Conservation (phyloP, 2,888 invertebrate genomes). For the Bellardia bayeri region DNA sequence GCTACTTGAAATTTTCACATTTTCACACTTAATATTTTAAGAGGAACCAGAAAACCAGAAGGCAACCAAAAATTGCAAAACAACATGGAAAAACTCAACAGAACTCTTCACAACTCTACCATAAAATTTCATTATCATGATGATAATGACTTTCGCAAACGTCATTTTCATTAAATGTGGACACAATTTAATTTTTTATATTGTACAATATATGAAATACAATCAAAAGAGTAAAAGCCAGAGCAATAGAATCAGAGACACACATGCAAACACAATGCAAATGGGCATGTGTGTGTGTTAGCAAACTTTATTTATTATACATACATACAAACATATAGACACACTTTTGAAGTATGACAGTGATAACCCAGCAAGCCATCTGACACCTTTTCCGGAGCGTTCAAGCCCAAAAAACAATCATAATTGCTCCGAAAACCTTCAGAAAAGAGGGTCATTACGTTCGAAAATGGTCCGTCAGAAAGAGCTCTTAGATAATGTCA, state of each 20-base stretch:
- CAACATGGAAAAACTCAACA: not conserved
- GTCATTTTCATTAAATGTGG: constrained; percentile 37
- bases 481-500: too few species aligned
- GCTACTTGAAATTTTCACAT: constrained; percentile 63
- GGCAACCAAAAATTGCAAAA: constrained; percentile 24
- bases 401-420: too few species aligned
- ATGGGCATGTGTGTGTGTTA: not conserved
- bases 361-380: not conserved
- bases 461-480: too few species aligned
- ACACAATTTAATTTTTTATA: constrained; percentile 3
- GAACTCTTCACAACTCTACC: constrained; percentile 17
- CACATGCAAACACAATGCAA: too few species aligned
- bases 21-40: constrained; percentile 36
- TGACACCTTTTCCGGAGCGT: too few species aligned
- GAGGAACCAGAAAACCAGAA: constrained; percentile 24
- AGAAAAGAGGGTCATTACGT: too few species aligned
- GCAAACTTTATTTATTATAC: not conserved
- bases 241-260: not conserved
- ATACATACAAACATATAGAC: too few species aligned
- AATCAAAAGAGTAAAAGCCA: not conserved
- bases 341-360: not conserved
- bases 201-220: not conserved
- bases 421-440: too few species aligned
- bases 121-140: constrained; percentile 52
- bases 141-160: constrained; percentile 54